A percentile compares a stretch with the other conserved stretches of the same genome.
Conservation (phyloP, 2,888 invertebrate genomes). For the Pardosa pseudoannulata region DNA sequence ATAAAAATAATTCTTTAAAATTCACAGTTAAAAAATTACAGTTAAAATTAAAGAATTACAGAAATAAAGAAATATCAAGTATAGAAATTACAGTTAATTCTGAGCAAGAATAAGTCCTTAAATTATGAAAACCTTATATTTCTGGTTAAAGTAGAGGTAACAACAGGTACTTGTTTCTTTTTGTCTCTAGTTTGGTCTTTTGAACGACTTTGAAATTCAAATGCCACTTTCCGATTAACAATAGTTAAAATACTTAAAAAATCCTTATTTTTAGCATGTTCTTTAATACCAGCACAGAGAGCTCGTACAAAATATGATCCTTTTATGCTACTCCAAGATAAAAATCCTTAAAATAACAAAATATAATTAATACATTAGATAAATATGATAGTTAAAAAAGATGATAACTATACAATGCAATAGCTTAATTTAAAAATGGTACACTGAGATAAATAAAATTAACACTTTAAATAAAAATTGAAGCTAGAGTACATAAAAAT, state of each 20-base stretch:
- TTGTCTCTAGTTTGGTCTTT: conserved; percentile 87
- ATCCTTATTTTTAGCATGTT: conserved; percentile 86
- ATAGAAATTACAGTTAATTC: too few relatives aligned
- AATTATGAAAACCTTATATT: conserved; percentile 84
- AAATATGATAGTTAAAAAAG: conserved; percentile 93
- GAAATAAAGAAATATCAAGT: too few relatives aligned
- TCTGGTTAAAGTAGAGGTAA: conserved; percentile 94
- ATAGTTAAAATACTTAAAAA: conserved; percentile 90
- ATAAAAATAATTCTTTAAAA: too few relatives aligned
- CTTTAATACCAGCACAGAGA: conserved; percentile 87
- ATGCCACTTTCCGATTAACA: conserved; percentile 84
- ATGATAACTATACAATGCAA: too few relatives aligned
- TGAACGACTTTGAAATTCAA: conserved; percentile 91
- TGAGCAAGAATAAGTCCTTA: too few relatives aligned
- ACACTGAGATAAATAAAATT: too few relatives aligned
- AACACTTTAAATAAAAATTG: too few relatives aligned
- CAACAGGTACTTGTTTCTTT: conserved; percentile 94
- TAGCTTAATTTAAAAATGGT: too few relatives aligned
- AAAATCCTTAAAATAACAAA: conserved; percentile 68
- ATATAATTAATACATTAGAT: conserved; percentile 83
- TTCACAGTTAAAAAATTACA: too few relatives aligned
- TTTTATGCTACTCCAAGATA: conserved; percentile 73
- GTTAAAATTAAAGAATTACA: too few relatives aligned
- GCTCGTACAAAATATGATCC: conserved; percentile 96
- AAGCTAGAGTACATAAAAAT: too few relatives aligned